Conservation (phyloP, 1,140 invertebrate genomes). For the Drosophila pruinosa region DNA sequence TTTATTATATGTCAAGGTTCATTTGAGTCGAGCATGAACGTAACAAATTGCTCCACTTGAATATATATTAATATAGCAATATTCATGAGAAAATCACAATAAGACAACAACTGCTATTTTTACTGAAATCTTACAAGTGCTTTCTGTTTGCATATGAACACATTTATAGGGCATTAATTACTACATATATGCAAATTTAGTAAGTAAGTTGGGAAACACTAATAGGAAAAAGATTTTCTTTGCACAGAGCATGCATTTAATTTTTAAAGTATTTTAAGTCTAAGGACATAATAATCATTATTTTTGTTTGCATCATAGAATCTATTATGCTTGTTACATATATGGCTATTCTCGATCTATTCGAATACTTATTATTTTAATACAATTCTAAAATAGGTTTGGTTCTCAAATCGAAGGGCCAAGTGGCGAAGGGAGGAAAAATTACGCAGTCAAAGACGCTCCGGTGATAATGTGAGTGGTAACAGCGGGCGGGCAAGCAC, state of each 20-base stretch:
- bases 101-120: slow-evolving; percentile 12
- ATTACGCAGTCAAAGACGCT: slow-evolving; percentile 93
- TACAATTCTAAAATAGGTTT: slow-evolving; percentile 88
- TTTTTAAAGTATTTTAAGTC: too few species aligned
- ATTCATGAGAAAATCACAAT: slow-evolving; percentile 1
- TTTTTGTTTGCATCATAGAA: not conserved
- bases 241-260: not conserved
- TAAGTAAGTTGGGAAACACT: too few species aligned
- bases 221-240: not conserved
- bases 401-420: slow-evolving; percentile 99
- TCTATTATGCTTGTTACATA: not conserved
- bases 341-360: too few species aligned
- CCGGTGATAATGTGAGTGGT: slow-evolving; percentile 83
- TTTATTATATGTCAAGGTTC: slow-evolving; percentile 40
- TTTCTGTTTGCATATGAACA: not conserved
- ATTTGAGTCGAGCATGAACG: not conserved
- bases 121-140: not conserved
- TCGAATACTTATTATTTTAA: not conserved
- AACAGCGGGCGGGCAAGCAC: slow-evolving; percentile 47
- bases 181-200: too few species aligned
- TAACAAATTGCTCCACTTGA: slow-evolving; percentile 40
- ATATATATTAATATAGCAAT: slow-evolving; percentile 34
- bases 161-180: not conserved
- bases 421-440: slow-evolving; percentile 99
- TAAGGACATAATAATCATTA: too few species aligned